These are phyloP conservation scores for Oenanthe melanoleuca DNA, from an alignment of 2,113 vertebrate species.

Conservation along the genomic window DNA sequence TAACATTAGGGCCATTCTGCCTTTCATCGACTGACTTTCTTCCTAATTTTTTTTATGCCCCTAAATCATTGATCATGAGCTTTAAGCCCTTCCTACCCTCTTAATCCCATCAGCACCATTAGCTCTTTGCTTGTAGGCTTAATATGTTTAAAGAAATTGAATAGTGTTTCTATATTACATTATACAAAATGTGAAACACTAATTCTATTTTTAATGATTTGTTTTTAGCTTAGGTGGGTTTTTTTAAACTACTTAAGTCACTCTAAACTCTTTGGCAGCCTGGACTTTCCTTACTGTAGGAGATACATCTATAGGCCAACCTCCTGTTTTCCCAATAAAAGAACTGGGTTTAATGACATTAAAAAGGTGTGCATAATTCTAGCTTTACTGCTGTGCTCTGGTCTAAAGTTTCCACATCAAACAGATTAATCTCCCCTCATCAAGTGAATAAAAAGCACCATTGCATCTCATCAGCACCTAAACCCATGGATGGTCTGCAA, in stretches of 20 bases:
- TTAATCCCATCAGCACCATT: slow-evolving; percentile 43
- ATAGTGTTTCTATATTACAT: not conserved
- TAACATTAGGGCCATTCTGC: not conserved
- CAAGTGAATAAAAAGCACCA: not conserved
- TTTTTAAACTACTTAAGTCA: not conserved
- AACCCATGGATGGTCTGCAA: not conserved
- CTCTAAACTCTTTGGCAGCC: not conserved
- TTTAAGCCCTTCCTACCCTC: not conserved
- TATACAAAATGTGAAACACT: not conserved
- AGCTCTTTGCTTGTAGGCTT: slow-evolving; percentile 18
- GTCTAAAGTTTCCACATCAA: not conserved
- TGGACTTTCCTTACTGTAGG: not conserved
- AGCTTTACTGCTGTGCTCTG: not conserved
- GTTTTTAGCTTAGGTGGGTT: not conserved
- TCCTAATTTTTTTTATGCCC: not conserved
- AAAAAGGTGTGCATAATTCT: not conserved
- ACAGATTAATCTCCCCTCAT: not conserved
- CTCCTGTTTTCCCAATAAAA: not conserved
- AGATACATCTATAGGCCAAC: not conserved
- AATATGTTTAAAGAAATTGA: slow-evolving; percentile 1
- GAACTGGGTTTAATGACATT: not conserved
- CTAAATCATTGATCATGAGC: slow-evolving; percentile 17
- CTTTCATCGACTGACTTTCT: not conserved
- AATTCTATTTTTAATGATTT: slow-evolving; percentile 47
- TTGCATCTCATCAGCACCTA: not conserved